Conservation (phyloP, 2,888 invertebrate genomes). For the Hirtodrosophila trivittata region DNA sequence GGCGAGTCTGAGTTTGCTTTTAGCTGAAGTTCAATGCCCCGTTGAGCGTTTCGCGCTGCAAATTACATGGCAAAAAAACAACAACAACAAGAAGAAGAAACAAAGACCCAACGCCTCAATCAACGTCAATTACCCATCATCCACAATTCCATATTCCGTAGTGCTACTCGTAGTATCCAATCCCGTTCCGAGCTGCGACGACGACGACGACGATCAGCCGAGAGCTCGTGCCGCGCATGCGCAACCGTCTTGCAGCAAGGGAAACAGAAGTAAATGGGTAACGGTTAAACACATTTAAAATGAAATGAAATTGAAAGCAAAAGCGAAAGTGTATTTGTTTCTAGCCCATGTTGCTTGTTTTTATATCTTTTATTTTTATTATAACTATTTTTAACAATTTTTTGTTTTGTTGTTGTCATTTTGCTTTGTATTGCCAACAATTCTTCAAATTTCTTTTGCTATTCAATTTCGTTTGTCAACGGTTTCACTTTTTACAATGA, state of each 20-base stretch:
- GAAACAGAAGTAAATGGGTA: conserved; percentile 20
- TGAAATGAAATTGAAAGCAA: conserved; percentile 79
- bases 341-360: conserved; percentile 38
- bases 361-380: conserved; percentile 15
- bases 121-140: conserved; percentile 32
- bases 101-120: conserved; percentile 7
- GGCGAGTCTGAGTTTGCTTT: no score
- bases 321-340: conserved; percentile 77
- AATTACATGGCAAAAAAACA: background rate
- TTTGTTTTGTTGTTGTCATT: conserved; percentile 9
- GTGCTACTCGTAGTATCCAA: conserved; percentile 8
- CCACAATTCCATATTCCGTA: conserved; percentile 13
- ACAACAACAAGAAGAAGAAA: background rate
- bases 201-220: no score
- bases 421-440: conserved; percentile 53
- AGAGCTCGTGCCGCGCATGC: conserved; percentile 62
- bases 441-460: conserved; percentile 72
- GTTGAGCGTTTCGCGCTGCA: background rate
- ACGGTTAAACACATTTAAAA: conserved; percentile 62
- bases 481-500: conserved; percentile 69
- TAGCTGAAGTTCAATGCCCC: conserved; percentile 33
- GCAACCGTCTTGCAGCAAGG: conserved; percentile 21
- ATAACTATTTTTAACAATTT: conserved; percentile 13
- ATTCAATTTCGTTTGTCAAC: conserved; percentile 68
- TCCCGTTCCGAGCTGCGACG: conserved; percentile 6